Conservation (phyloP, 2,113 vertebrate species). For the Empidonax alnorum region DNA sequence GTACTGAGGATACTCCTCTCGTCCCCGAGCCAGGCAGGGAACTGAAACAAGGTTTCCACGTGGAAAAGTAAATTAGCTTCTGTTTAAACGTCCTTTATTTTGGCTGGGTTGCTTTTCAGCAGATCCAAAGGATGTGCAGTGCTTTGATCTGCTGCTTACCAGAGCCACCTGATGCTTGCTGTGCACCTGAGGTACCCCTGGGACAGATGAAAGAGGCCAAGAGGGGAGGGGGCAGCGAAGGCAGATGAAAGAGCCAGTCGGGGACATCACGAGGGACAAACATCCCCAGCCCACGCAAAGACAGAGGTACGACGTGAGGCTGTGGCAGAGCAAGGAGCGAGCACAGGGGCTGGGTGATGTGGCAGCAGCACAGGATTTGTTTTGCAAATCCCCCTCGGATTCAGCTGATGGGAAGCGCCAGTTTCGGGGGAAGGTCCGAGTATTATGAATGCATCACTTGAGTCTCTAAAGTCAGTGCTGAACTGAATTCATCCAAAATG, state of each 20-base stretch:
- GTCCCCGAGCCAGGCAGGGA: neutral
- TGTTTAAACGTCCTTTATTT: neutral
- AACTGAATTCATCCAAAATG: neutral
- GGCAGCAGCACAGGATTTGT: neutral
- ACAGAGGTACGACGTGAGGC: neutral
- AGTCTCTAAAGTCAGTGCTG: neutral
- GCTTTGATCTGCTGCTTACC: neutral
- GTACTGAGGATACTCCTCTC: neutral
- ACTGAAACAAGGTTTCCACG: neutral
- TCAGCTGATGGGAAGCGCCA: neutral
- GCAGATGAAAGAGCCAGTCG: neutral
- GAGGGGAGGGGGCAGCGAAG: neutral
- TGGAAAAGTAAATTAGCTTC: neutral
- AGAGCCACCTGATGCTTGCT: neutral
- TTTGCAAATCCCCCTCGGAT: neutral
- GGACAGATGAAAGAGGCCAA: neutral
- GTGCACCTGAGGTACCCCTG: neutral
- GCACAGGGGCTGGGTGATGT: neutral
- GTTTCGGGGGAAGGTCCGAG: neutral
- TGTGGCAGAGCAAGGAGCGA: neutral
- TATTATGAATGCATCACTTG: neutral
- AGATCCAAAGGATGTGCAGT: neutral
- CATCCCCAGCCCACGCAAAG: neutral
- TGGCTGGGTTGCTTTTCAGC: neutral
- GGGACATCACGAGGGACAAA: neutral